Evolutionary conservation across 1,140 invertebrate species (phyloP).

Genomic region (Ceratoteleas bidentatus): DNA sequence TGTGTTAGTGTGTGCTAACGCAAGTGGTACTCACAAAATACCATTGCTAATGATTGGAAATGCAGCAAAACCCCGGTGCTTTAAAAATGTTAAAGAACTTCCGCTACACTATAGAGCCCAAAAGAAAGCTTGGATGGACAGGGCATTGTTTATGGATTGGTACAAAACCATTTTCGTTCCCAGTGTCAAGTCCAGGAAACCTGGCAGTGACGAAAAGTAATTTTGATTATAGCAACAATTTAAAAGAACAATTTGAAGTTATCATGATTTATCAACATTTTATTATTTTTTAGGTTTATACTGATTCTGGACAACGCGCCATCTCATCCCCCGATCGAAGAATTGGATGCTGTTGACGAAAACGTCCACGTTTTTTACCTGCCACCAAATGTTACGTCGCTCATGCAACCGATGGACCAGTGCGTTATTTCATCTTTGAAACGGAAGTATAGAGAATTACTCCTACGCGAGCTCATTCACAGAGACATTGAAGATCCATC

Average conservation of each 20-base stretch:
- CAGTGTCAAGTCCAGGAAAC: not conserved
- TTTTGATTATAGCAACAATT: conserved; percentile 1
- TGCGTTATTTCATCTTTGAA: conserved; percentile 68
- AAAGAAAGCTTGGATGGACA: conserved; percentile 11
- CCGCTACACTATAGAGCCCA: not conserved
- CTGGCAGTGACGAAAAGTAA: not conserved
- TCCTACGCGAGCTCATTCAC: not conserved
- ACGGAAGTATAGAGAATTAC: not conserved
- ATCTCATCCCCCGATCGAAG: conserved; percentile 14
- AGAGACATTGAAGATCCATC: not conserved
- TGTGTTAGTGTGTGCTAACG: not conserved
- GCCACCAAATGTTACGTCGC: conserved; percentile 73
- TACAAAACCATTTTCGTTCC: conserved; percentile 6
- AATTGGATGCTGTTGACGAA: conserved; percentile 21
- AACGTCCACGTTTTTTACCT: conserved; percentile 64
- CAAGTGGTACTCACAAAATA: not conserved
- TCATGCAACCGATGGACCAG: conserved; percentile 75
- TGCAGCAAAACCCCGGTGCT: conserved; percentile 3
- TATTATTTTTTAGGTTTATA: conserved; percentile 14
- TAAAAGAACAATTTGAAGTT: not conserved
- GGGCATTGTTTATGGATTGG: conserved; percentile 2
- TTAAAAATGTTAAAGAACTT: conserved; percentile 4
- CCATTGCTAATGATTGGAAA: conserved; percentile 2
- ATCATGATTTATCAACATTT: not conserved
- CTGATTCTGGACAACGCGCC: conserved; percentile 24